Evolutionary conservation across 2,888 invertebrate species (phyloP).

Genomic region (Parnassius apollo): DNA sequence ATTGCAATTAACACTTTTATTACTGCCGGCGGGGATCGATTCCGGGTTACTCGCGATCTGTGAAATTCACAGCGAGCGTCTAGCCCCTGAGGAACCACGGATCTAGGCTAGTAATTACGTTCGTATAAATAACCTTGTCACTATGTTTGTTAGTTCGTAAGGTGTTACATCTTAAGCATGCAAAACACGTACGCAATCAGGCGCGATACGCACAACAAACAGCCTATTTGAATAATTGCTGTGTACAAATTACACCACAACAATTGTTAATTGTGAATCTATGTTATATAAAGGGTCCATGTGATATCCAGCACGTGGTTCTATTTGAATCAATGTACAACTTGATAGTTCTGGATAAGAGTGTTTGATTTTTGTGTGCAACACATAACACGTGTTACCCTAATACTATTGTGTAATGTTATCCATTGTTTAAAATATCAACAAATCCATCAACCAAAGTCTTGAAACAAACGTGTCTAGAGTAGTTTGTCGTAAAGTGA

Average conservation of each 20-base stretch:
- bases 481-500: too few species aligned
- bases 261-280: conserved; percentile 34
- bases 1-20: too few species aligned
- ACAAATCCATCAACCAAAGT: too few species aligned
- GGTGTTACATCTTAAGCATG: conserved; percentile 15
- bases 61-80: too few species aligned
- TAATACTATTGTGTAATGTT: background rate
- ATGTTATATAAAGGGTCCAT: conserved; percentile 36
- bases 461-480: too few species aligned
- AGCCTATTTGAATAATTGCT: conserved; percentile 54
- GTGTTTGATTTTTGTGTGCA: background rate
- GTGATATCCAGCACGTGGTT: conserved; percentile 29
- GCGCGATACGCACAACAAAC: conserved; percentile 45
- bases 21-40: too few species aligned
- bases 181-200: conserved; percentile 38
- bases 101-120: too few species aligned
- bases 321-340: background rate
- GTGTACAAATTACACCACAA: conserved; percentile 30
- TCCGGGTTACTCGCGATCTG: too few species aligned
- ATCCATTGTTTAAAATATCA: conserved; percentile 4
- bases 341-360: conserved; percentile 9
- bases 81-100: too few species aligned
- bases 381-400: conserved; percentile 1
- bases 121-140: conserved; percentile 3
- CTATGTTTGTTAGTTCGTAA: conserved; percentile 34